phyloP scores from a whole-genome alignment of 1,140 invertebrate species.

The Drosophila nannoptera region DNA sequence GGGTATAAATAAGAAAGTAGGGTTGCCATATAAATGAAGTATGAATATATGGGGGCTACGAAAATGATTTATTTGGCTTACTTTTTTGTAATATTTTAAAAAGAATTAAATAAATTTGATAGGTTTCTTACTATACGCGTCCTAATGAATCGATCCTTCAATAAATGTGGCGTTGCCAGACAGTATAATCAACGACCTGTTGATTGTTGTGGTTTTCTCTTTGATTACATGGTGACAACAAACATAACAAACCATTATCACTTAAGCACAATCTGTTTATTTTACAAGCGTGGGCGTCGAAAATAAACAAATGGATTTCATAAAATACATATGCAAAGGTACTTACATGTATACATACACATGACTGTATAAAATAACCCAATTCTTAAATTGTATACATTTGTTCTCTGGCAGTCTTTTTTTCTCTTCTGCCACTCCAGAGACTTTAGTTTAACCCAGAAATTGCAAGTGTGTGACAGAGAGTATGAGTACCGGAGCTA shows the following conservation, averaged over 20 bases:
- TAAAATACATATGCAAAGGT: neutral
- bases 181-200: conserved; percentile 4
- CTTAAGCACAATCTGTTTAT: conserved; percentile 28
- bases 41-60: no score
- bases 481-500: conserved; percentile 7
- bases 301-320: conserved; percentile 9
- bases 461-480: conserved; percentile 5
- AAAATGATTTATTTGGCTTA: no score
- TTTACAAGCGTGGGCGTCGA: conserved; percentile 10
- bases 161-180: conserved; percentile 14
- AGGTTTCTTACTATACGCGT: neutral
- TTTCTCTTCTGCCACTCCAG: conserved; percentile 10
- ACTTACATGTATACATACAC: neutral
- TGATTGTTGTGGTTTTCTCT: conserved; percentile 31
- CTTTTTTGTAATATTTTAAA: no score
- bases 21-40: no score
- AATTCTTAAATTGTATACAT: conserved; percentile 42
- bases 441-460: neutral
- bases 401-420: neutral
- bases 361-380: conserved; percentile 13
- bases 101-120: no score
- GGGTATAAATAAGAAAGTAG: no score
- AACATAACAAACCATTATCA: conserved; percentile 40
- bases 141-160: conserved; percentile 9
- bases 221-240: conserved; percentile 38